phyloP scores from a whole-genome alignment of 2,888 invertebrate species.

The Catotricha subobsoleta region DNA sequence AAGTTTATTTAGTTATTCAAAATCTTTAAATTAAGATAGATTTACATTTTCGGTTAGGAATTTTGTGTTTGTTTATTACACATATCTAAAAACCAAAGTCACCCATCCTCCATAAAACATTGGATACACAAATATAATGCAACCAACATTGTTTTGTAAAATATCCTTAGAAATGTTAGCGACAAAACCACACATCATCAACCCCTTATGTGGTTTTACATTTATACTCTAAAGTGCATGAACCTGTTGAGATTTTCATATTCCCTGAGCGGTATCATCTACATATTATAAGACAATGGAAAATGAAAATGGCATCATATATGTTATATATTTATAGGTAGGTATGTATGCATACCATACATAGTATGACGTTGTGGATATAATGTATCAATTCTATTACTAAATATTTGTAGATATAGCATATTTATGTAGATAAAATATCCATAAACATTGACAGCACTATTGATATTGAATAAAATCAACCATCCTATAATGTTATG shows the following conservation, averaged over 20 bases:
- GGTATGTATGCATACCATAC: no score
- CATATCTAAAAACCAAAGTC: no score
- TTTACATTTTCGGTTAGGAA: not conserved
- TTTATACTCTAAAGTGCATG: slow-evolving; percentile 6
- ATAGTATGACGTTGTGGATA: no score
- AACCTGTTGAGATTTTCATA: slow-evolving; percentile 7
- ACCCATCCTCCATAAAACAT: not conserved
- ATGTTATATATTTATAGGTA: no score
- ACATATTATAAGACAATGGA: slow-evolving; percentile 4
- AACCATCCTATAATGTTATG: not conserved
- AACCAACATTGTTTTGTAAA: not conserved
- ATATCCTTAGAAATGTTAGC: not conserved
- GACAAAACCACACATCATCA: slow-evolving; percentile 1
- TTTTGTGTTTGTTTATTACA: no score
- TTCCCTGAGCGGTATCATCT: slow-evolving; percentile 1
- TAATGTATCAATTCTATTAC: no score
- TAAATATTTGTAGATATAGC: not conserved
- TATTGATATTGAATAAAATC: not conserved
- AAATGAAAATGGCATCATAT: not conserved
- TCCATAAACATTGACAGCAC: not conserved
- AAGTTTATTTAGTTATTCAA: no score
- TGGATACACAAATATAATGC: not conserved
- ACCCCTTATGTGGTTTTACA: slow-evolving; percentile 6
- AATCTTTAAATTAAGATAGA: not conserved
- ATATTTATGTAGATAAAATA: not conserved